Conservation (phyloP, 2,888 invertebrate genomes). For the Synergus gifuensis region DNA sequence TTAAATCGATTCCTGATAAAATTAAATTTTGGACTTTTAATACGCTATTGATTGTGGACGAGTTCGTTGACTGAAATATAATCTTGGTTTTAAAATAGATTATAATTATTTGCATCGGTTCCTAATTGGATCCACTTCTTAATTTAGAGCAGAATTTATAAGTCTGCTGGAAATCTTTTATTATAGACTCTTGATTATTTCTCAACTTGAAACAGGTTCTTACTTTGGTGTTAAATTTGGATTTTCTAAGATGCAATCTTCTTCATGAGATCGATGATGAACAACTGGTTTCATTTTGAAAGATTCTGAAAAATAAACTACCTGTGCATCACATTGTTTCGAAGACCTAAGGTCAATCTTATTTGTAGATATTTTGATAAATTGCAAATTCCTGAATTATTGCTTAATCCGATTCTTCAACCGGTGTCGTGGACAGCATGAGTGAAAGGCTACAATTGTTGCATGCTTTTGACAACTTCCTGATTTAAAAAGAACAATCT, state of each 20-base stretch:
- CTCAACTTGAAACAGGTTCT: neutral
- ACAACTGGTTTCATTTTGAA: too few species aligned
- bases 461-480: constrained; percentile 38
- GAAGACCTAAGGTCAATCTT: neutral
- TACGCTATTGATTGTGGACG: neutral
- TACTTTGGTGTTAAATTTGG: neutral
- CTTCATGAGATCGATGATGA: too few species aligned
- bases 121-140: neutral
- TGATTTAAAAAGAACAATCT: constrained; percentile 23
- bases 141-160: neutral
- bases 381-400: constrained; percentile 17
- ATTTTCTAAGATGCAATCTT: neutral
- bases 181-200: neutral
- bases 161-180: neutral
- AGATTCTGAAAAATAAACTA: neutral
- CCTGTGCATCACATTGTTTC: neutral
- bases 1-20: neutral
- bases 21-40: too few species aligned
- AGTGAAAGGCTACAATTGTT: constrained; percentile 37
- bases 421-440: neutral
- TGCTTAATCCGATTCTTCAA: constrained; percentile 3
- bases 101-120: neutral
- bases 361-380: neutral
- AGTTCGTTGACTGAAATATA: neutral
- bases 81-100: neutral